Base-by-base conservation (phyloP, 2,113 vertebrate genomes). In the Hemibagrus wyckioides region DNA sequence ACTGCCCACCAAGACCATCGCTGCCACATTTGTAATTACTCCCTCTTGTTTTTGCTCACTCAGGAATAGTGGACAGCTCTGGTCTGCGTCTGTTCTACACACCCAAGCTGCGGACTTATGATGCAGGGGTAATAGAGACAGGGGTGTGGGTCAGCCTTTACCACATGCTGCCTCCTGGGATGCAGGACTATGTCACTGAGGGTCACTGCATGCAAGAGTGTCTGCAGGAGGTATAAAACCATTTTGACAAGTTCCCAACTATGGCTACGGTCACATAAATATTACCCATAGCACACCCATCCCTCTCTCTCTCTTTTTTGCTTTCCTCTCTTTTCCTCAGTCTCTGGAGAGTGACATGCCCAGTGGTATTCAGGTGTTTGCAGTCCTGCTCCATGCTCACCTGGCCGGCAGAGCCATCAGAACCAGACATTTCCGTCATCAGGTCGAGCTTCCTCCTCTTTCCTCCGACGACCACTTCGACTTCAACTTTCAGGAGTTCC, bases 401-500 rank as follows among this genome's bases (percentile, higher is more conserved):
- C 94, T 97, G 80, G 96, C 96, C 6, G 97, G 97, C 81, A 95
- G 95, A 90, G 94, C 95, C 9, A 94, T 97, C 89, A 91, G 93
- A 88, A 93, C 96, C 91, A 95, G 97, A 30, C 97, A 97, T 89
- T 97, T 97, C 90, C 95, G 88, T 63, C 92, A 95, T 0, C 93
- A 95, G 30, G 83, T 95, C 65, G 97, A 97, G 89, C 94, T 96
- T 91, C 92, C 93, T 86, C 91, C 94, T 0, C 94, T 97, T 17
- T 96, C 96, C 82, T 96, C 96, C 6, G 97, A 97, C 0, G 94
- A 97, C 0, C 94, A 94, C 67, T 97, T 96, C 88, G 97, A 97
- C 93, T 97, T 97, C 93, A 97, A 97, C 93, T 97, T 97, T 92
- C 97, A 97, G 91, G 97, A 97, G 90, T 97, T 97, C 89, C 96